Evolutionary conservation across 2,888 invertebrate genomes (phyloP), one percentile per base, ranked within the genome.

Genomic region (Tiliacea aurago): DNA sequence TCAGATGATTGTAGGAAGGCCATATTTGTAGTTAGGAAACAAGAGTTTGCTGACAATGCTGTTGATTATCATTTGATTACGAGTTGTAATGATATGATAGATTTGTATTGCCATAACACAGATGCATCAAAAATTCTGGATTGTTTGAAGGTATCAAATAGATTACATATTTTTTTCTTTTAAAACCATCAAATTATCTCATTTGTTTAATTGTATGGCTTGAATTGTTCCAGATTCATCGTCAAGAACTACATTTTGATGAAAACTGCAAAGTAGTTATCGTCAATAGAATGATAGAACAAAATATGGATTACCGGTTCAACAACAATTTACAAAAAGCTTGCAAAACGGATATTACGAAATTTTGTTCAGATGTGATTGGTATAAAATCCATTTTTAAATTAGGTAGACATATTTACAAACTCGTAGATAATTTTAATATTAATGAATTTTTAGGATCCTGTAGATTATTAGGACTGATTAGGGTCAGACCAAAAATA

Each of bases 221-320:
- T 62, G 37, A 5, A 45, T 68, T 70, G 68, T 95, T 97, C 64
- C 93, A 97, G 97, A 97, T 96, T 77, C 97, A 98, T 90, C 98
- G 98, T 87, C 98, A 98, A 89, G 97, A 98, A 88, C 95, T 97
- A 1, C 97, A 97, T 33, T 99, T 99, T 93, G 98, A 98, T 91
- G 97, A 97, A 72, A 98, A 98, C 81, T 99, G 99, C 91, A 98
- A 98, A 90, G 95, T 97, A 70, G 97, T 99, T 28, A 98, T 99
- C n/a, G 97, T 98, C 1, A 98, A 98, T 90, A 97, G 99, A 85
- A 98, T 99, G 97, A 98, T 98, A 82, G 98, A 99, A 92, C 98
- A 98, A 93, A 98, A 98, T 90, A 97, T 98, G 75, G 99, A 99
- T 94, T 98, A 98, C 89, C 97, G 99, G 78, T 97, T 99, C 80